phyloP scores from a whole-genome alignment of 2,113 vertebrate species.

The Eretmochelys imbricata region DNA sequence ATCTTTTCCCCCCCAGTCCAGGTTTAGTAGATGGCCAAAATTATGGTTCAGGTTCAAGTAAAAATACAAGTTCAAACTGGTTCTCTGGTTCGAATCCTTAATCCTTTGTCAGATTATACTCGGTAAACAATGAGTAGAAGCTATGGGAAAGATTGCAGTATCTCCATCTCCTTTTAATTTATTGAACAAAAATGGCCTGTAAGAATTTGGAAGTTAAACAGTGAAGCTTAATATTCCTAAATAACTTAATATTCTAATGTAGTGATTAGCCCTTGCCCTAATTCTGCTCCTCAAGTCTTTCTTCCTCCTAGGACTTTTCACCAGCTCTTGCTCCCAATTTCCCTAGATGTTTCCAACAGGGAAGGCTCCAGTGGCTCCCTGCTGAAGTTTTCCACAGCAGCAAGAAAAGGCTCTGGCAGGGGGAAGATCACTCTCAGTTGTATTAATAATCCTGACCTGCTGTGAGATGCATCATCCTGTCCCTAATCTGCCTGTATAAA shows the following conservation, averaged over 20 bases:
- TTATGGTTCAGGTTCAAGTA: too few species aligned
- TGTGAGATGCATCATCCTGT: too few species aligned
- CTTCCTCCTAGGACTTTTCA: neutral
- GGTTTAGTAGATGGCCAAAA: too few species aligned
- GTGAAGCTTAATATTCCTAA: neutral
- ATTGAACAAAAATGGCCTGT: neutral
- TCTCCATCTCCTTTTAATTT: neutral
- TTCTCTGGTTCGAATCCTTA: too few species aligned
- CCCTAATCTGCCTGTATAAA: too few species aligned
- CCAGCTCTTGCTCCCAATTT: neutral
- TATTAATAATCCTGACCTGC: too few species aligned
- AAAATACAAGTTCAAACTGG: too few species aligned
- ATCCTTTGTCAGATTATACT: neutral
- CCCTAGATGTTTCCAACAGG: neutral
- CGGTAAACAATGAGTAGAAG: neutral
- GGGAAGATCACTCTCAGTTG: too few species aligned
- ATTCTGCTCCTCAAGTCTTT: neutral
- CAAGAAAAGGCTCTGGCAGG: too few species aligned
- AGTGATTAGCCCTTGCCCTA: neutral
- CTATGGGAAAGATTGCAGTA: rapidly evolving
- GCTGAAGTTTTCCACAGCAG: too few species aligned
- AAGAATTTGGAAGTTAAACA: neutral
- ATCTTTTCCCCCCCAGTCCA: too few species aligned
- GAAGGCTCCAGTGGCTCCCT: too few species aligned
- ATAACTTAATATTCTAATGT: neutral